phyloP scores from a whole-genome alignment of 2,797 vertebrate genomes.

The Gallinago solitaria region DNA sequence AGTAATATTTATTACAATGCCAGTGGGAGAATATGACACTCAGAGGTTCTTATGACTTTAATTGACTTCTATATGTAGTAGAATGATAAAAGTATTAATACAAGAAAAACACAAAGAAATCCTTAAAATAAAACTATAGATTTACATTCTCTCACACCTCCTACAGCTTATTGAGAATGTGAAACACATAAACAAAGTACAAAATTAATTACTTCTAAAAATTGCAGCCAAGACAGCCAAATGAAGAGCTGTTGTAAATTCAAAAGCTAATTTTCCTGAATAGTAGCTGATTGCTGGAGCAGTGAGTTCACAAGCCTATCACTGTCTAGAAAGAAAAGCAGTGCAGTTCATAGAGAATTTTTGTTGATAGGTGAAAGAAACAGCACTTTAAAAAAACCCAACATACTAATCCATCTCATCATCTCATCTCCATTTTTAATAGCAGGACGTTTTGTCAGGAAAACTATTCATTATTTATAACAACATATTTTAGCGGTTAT shows the following conservation, averaged over 20 bases:
- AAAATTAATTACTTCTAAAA: not conserved
- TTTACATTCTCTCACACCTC: not conserved
- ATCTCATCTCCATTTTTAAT: not conserved
- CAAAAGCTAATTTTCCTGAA: not conserved
- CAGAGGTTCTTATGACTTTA: not conserved
- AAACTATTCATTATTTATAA: not conserved
- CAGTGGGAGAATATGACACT: not conserved
- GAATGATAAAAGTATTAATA: not conserved
- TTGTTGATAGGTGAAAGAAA: not conserved
- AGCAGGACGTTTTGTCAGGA: not conserved
- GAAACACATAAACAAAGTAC: not conserved
- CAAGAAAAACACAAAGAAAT: not conserved
- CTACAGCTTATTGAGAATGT: not conserved
- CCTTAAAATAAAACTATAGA: not conserved
- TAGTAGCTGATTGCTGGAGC: not conserved
- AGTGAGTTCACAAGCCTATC: not conserved
- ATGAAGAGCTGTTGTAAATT: not conserved
- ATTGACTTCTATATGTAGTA: not conserved
- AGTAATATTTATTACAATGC: not conserved
- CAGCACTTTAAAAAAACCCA: not conserved
- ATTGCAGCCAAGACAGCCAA: not conserved
- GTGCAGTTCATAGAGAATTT: not conserved
- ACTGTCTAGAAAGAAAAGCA: not conserved
- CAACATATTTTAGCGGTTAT: not conserved
- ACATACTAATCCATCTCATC: not conserved